These are phyloP conservation scores for Cheiracanthium punctorium DNA, from an alignment of 2,888 invertebrate species.

Conservation along the genomic window DNA sequence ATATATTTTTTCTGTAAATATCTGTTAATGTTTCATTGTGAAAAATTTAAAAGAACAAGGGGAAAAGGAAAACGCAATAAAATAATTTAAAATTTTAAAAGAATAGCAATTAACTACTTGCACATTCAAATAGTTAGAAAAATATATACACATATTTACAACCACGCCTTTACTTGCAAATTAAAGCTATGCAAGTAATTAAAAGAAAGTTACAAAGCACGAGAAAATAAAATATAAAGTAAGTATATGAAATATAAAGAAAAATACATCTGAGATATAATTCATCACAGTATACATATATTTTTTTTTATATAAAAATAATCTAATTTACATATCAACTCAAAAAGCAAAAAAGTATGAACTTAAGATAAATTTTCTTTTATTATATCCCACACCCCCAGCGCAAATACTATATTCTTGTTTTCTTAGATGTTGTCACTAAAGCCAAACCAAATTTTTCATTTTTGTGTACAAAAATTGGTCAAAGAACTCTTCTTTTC, in stretches of 20 bases:
- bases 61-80: no score
- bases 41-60: no score
- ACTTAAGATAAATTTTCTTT: background rate
- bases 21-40: no score
- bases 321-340: background rate
- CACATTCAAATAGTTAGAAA: background rate
- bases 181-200: background rate
- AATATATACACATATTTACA: constrained; percentile 9
- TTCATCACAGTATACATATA: no score
- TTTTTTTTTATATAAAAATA: background rate
- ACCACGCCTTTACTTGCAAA: background rate
- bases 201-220: constrained; percentile 4
- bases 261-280: background rate
- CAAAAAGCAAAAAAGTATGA: constrained; percentile 9
- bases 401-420: background rate
- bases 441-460: constrained; percentile 50
- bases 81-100: no score
- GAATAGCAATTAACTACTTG: background rate
- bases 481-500: constrained; percentile 41
- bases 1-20: no score
- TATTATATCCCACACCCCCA: constrained; percentile 9
- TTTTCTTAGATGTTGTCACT: background rate
- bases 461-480: constrained; percentile 59
- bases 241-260: background rate
- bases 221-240: background rate